Conservation (phyloP, 2,113 vertebrate genomes). For the Pithys albifrons region DNA sequence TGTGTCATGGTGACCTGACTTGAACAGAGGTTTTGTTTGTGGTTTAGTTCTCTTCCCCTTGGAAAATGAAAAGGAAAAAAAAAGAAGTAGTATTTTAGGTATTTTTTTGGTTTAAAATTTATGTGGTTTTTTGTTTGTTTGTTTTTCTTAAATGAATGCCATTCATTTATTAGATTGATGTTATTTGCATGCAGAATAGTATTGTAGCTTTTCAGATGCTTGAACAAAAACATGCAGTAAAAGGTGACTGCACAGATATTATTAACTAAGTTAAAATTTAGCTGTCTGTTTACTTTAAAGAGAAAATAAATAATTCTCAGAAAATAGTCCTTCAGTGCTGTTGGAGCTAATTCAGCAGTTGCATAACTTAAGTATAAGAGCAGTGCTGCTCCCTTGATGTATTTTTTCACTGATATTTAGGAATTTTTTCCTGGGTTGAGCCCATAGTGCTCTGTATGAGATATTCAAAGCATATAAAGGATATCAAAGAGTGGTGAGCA, state of each 20-base stretch:
- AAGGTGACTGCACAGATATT: neutral
- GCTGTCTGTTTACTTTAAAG: neutral
- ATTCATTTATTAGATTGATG: neutral
- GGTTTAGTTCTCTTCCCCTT: slow-evolving; percentile 45
- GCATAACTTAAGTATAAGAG: neutral
- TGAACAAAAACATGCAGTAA: neutral
- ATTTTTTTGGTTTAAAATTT: slow-evolving; percentile 11
- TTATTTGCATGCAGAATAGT: neutral
- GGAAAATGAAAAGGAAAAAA: slow-evolving; percentile 6
- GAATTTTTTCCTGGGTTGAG: neutral
- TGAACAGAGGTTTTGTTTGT: slow-evolving; percentile 64
- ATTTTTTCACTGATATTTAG: neutral
- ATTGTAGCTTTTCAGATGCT: neutral
- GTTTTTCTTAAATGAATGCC: neutral
- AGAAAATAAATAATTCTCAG: neutral
- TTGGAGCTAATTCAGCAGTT: neutral
- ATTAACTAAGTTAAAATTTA: neutral
- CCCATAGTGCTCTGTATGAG: neutral
- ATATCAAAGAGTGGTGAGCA: neutral
- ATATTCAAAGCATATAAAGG: neutral
- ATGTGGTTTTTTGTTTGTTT: neutral
- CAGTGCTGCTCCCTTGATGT: neutral
- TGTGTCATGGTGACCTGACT: slow-evolving; percentile 79
- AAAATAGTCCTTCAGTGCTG: neutral
- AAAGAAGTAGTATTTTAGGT: slow-evolving; percentile 8